Base-by-base conservation (phyloP, 2,888 invertebrate genomes). In the Eudasyphora cyanicolor region DNA sequence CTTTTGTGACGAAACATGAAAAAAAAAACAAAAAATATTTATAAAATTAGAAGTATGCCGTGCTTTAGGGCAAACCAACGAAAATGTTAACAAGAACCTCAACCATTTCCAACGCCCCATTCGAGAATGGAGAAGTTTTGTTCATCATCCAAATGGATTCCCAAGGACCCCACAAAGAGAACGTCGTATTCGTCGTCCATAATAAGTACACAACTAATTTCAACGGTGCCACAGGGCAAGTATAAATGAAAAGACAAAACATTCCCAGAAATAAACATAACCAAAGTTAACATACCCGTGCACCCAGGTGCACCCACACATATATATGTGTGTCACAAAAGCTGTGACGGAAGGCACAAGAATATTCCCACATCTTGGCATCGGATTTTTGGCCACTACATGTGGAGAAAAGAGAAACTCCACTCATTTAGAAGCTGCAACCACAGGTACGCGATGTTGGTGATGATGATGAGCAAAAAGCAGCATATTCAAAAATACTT, bases 161-260 rank as follows among this genome's bases (percentile, higher is more conserved):
- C 62, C 57, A 38, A 51, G 64, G 71, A 76, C 67, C 79, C 67
- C 79, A 14, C 82, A 76, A 38, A 76, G 71, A 76, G 38, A 73
- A 78, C 57, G 79, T n/a, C n/a, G 19, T 24, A 57, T 51, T n/a
- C n/a, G n/a, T n/a, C 45, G 49, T 62, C 70, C 69, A 32, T 77
- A 77, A 74, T 51, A 77, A 74, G 35, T 74, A 54, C 29, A 74
- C 79, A 73, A 80, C 80, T 78, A 85, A 85, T 85, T 85, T 76
- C 35, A 32, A 76, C 73, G 24, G 24, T 38, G 85, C 82, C 80
- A 32, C 14, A 60, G 71, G 82, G 73, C 78, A 77, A 74, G 5
- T 60, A 21, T 35, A 62, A 79, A 79, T 79, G 74, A 82, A 70
- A 82, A 38, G 54, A 69, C 27, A 67, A 27, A 77, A 54, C 49